A percentile compares a stretch with the other conserved stretches of the same genome.
phyloP scores from a whole-genome alignment of 2,888 invertebrate genomes.

The Rhamnusium bicolor region DNA sequence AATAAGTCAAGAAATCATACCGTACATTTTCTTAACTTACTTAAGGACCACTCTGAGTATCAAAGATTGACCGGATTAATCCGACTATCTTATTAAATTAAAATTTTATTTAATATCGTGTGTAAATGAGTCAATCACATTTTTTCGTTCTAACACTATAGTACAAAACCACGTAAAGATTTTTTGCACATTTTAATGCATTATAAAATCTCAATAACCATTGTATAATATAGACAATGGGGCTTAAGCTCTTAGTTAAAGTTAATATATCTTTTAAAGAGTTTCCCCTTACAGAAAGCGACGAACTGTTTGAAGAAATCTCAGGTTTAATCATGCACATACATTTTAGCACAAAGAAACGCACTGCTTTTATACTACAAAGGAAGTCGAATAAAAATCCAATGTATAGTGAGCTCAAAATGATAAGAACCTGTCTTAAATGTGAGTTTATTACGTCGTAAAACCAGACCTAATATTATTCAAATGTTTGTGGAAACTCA shows the following conservation, averaged over 20 bases:
- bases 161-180: background rate
- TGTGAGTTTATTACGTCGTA: constrained; percentile 42
- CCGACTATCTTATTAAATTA: background rate
- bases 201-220: background rate
- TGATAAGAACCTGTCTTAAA: constrained; percentile 44
- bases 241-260: constrained; percentile 9
- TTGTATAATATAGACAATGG: constrained; percentile 8
- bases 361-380: constrained; percentile 47
- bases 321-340: constrained; percentile 53
- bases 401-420: constrained; percentile 45
- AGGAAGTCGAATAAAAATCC: constrained; percentile 50
- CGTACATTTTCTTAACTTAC: no score
- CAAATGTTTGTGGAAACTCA: constrained; percentile 35
- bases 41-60: no score
- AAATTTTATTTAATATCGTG: background rate
- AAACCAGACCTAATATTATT: constrained; percentile 37
- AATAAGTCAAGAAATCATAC: no score
- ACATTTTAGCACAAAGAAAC: constrained; percentile 54
- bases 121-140: background rate
- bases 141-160: background rate
- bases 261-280: constrained; percentile 23
- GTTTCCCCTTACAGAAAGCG: constrained; percentile 28
- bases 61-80: no score
- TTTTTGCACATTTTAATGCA: background rate
- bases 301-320: constrained; percentile 49